These are phyloP conservation scores for Eutolmus rufibarbis DNA, from an alignment of 2,888 invertebrate species.

Conservation along the genomic window DNA sequence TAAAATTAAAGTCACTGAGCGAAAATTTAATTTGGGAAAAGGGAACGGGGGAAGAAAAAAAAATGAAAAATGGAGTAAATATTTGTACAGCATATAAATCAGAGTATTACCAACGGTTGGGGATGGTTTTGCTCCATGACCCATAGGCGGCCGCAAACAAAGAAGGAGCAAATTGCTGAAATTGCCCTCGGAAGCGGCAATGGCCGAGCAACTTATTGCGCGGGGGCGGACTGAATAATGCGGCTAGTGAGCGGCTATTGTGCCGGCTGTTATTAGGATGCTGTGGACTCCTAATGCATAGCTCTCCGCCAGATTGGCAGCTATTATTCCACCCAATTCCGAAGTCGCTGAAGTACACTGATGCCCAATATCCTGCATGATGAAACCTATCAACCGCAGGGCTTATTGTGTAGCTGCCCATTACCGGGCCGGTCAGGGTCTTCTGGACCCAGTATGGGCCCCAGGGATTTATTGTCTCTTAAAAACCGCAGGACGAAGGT, in stretches of 20 bases:
- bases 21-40: background rate
- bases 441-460: background rate
- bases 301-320: background rate
- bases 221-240: background rate
- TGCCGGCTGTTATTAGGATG: background rate
- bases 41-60: background rate
- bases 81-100: background rate
- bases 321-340: background rate
- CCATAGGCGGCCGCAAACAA: background rate
- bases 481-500: background rate
- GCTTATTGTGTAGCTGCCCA: background rate
- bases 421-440: background rate
- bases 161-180: background rate
- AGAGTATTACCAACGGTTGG: background rate
- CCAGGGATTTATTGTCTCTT: conserved; percentile 5
- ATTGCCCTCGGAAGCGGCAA: background rate
- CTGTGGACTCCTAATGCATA: background rate
- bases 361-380: conserved; percentile 17
- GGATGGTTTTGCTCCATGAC: background rate
- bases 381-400: conserved; percentile 14
- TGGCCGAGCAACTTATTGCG: background rate
- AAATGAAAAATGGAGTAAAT: background rate
- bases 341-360: background rate
- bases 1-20: background rate
- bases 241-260: background rate